Percentiles rank a stretch among this genome's conserved stretches.
Evolutionary conservation across 2,888 invertebrate genomes (phyloP).

Genomic region (Carterocephalus palaemon): DNA sequence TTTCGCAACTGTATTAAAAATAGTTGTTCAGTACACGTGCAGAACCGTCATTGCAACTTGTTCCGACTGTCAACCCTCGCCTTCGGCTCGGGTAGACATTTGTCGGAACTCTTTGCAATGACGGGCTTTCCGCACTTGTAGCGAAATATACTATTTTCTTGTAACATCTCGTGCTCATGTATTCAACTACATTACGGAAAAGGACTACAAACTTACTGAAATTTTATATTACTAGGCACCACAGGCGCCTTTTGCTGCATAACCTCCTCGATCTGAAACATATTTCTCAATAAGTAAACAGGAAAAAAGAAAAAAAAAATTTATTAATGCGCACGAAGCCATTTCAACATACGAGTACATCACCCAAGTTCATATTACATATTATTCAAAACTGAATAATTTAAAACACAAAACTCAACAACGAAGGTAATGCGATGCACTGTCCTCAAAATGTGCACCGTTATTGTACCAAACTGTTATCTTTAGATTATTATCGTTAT

Average conservation of each 20-base stretch:
- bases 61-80: no score
- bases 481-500: conserved; percentile 38
- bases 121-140: no score
- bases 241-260: conserved; percentile 74
- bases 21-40: no score
- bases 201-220: conserved; percentile 63
- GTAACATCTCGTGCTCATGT: no score
- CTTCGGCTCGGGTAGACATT: no score
- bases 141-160: no score
- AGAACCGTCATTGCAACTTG: no score
- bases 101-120: no score
- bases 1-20: no score
- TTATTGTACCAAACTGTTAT: conserved; percentile 40
- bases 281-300: conserved; percentile 23
- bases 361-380: conserved; percentile 14
- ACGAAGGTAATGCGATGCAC: conserved; percentile 25
- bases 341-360: conserved; percentile 13
- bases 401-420: neutral
- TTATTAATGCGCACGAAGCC: conserved; percentile 10
- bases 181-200: no score
- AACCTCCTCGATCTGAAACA: conserved; percentile 73
- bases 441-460: conserved; percentile 35
- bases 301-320: neutral
- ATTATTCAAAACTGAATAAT: no score
- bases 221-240: conserved; percentile 65